Base-by-base conservation (phyloP, 2,113 vertebrate species). In the Furnarius figulus region DNA sequence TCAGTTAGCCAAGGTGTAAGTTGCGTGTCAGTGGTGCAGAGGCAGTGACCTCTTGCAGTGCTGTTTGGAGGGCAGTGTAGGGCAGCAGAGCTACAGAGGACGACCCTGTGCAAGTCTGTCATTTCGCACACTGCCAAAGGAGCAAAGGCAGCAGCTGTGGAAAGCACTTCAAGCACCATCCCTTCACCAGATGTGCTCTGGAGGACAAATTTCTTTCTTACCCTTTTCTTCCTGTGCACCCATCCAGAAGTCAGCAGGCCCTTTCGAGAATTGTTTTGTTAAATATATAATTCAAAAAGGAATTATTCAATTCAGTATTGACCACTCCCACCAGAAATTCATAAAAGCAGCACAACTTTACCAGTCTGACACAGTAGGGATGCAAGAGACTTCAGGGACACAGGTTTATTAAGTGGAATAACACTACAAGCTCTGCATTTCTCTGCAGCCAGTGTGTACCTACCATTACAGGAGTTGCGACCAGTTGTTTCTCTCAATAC, bases 321-420 rank as follows among this genome's bases (percentile, higher is more conserved):
- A 90, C 68, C 75, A 71, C n/a, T 90, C 76, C 79, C n/a, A 84
- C 58, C 79, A 84, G 74, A 47, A 95, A 90, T 86, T 80, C 56
- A 61, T 71, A 90, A 85, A 80, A 75, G 31, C 47, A 88, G 47
- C 31, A 30, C 4, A 11, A 30, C 22, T 83, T 90, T 52, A 67
- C 40, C 53, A 55, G 37, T 84, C 50, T 84, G 73, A 35, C 27
- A 49, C 42, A 33, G 33, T 59, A 77, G 50, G 53, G 72, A 33
- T 30, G 23, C 72, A 92, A 76, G 42, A 92, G 68, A 67, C 27
- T 86, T 81, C 68, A 94, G 87, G 79, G 82, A 87, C 59, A 65
- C 21, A 47, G n/a, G 31, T 80, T 80, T 90, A 40, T 42, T 37
- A 72, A 58, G 58, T 1, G 2, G 37, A 90, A 62, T 8, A n/a